These are phyloP conservation scores for Drosophila mimetica DNA, from an alignment of 2,888 invertebrate species.

Conservation along the genomic window DNA sequence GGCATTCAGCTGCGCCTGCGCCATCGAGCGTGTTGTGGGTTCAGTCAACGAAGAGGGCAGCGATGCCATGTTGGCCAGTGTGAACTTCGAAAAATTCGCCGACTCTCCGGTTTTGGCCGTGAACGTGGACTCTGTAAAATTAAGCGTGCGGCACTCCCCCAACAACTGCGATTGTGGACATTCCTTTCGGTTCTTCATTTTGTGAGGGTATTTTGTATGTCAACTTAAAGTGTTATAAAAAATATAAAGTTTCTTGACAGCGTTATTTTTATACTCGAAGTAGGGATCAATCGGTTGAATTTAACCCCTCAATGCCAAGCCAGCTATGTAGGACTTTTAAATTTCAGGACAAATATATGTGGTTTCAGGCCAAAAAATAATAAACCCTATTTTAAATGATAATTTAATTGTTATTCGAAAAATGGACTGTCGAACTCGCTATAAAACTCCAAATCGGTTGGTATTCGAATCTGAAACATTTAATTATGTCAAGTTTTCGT, in stretches of 20 bases:
- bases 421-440: too few species aligned
- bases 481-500: too few species aligned
- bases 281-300: not conserved
- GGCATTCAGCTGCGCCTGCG: not conserved
- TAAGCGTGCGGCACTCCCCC: too few species aligned
- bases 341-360: too few species aligned
- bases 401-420: too few species aligned
- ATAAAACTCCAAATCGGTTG: too few species aligned
- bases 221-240: not conserved
- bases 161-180: too few species aligned
- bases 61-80: slow-evolving; percentile 38
- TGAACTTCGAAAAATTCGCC: slow-evolving; percentile 14
- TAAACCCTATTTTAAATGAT: too few species aligned
- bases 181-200: not conserved
- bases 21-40: rapidly evolving
- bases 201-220: not conserved
- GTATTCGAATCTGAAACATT: too few species aligned
- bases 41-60: not conserved
- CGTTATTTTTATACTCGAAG: not conserved
- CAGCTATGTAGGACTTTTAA: not conserved
- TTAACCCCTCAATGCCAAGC: not conserved
- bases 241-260: not conserved
- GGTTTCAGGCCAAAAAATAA: too few species aligned
- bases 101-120: not conserved
- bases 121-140: not conserved